Conservation (phyloP, 1,140 invertebrate genomes). For the Gryon sp. region DNA sequence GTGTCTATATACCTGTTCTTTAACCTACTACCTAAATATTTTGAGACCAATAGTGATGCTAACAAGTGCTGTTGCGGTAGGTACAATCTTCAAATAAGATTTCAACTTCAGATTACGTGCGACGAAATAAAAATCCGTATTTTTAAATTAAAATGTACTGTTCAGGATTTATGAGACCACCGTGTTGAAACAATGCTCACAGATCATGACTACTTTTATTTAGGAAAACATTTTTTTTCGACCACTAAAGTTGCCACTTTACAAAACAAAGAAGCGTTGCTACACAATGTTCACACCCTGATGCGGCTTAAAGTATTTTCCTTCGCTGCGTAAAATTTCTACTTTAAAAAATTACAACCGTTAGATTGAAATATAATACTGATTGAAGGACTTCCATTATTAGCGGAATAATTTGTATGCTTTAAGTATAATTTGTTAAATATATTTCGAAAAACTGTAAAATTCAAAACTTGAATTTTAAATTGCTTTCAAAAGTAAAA, state of each 20-base stretch:
- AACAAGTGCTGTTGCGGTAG: conserved; percentile 9
- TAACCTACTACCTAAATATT: conserved; percentile 9
- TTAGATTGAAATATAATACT: too few relatives aligned
- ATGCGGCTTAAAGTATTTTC: background rate
- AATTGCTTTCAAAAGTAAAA: too few relatives aligned
- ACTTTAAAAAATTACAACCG: too few relatives aligned
- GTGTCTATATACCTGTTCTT: conserved; percentile 7
- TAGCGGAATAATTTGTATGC: too few relatives aligned
- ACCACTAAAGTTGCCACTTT: background rate
- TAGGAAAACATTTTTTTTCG: background rate
- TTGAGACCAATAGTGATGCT: background rate
- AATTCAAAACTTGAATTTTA: too few relatives aligned
- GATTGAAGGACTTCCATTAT: too few relatives aligned
- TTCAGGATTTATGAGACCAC: conserved; percentile 18
- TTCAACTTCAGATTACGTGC: conserved; percentile 1
- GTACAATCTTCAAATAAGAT: background rate
- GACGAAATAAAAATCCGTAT: background rate
- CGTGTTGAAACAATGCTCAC: conserved; percentile 5
- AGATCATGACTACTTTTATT: conserved; percentile 3
- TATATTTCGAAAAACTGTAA: too few relatives aligned
- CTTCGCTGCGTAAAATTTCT: too few relatives aligned
- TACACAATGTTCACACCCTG: conserved; percentile 2
- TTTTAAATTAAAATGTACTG: background rate
- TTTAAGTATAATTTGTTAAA: too few relatives aligned
- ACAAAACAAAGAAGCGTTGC: background rate